These are phyloP conservation scores for Helicoverpa armigera DNA, from an alignment of 1,140 invertebrate genomes.

Conservation along the genomic window DNA sequence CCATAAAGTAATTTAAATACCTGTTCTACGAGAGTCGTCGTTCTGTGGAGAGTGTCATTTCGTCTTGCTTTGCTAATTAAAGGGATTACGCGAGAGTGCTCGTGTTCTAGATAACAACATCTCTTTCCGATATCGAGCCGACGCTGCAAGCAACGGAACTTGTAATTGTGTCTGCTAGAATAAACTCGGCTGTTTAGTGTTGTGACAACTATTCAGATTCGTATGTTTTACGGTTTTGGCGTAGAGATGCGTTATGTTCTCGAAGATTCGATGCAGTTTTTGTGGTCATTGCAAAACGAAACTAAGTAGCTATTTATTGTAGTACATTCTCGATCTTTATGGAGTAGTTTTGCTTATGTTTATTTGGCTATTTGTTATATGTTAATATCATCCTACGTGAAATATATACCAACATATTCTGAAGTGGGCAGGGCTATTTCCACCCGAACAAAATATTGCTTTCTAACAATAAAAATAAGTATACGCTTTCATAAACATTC, in stretches of 20 bases:
- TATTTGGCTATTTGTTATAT: too few relatives aligned
- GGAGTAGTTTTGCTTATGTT: too few relatives aligned
- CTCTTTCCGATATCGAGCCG: constrained; percentile 60
- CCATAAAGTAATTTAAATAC: constrained; percentile 19
- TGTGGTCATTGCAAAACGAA: too few relatives aligned
- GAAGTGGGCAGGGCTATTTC: too few relatives aligned
- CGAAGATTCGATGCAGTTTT: not conserved
- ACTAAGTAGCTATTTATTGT: too few relatives aligned
- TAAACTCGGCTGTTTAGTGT: constrained; percentile 47
- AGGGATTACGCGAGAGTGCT: constrained; percentile 67
- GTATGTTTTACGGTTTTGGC: not conserved
- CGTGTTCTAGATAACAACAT: constrained; percentile 62
- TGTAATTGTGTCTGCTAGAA: constrained; percentile 60
- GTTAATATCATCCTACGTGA: too few relatives aligned
- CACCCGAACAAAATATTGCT: too few relatives aligned
- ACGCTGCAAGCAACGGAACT: constrained; percentile 50
- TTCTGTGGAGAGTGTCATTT: constrained; percentile 58
- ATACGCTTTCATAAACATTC: not conserved
- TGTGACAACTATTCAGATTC: constrained; percentile 25
- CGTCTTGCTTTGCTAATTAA: constrained; percentile 72
- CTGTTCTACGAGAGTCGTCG: constrained; percentile 6
- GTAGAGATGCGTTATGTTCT: not conserved
- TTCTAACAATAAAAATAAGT: too few relatives aligned
- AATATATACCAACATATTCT: too few relatives aligned
- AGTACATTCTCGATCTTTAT: too few relatives aligned